Evolutionary conservation across 2,797 vertebrate genomes (phyloP), one percentile per base, ranked within the genome.

Genomic region (Neosilurus mollespiculum): DNA sequence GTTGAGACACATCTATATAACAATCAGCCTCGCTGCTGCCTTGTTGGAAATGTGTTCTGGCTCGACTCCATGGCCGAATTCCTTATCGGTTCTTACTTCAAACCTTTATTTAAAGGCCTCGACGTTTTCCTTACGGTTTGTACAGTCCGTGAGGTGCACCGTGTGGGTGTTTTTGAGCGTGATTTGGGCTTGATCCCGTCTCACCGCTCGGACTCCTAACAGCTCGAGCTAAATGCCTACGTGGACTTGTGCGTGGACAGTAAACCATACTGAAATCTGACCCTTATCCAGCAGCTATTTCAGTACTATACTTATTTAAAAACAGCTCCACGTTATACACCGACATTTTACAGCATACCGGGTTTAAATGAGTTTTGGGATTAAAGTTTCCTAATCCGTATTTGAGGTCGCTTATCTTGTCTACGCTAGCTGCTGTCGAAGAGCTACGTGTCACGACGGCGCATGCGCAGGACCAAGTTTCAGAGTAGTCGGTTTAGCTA

Each of bases 211-310:
- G 85, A 81, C 77, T 88, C 18, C 73, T 82, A 89, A 93, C 92
- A 91, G 93, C 91, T 92, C 92, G 91, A 81, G 75, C 86, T 82
- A 75, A 90, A 87, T 95, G 94, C 94, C 92, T 95, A 96, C 95
- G 95, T 96, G 95, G 95, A 95, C 95, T 94, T 94, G 89, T 92
- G 86, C 84, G 71, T 72, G 79, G 90, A 91, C 89, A 89, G 54
- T 64, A 66, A 82, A 22, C 81, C 20, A 26, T 67, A 43, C 53
- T 34, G 58, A 22, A 82, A 64, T 54, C 59, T 18, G 54, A 51
- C 12, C 14, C 16, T 22, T 37, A 66, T 34, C 20, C 22, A 51
- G 18, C 24, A 30, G 61, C 77, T 30, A 18, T 65, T 53, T 53
- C 49, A 22, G 9, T 30, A 24, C 24, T 24, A 0, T 66, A 12